phyloP scores from a whole-genome alignment of 2,113 vertebrate genomes.

The Panurus biarmicus region DNA sequence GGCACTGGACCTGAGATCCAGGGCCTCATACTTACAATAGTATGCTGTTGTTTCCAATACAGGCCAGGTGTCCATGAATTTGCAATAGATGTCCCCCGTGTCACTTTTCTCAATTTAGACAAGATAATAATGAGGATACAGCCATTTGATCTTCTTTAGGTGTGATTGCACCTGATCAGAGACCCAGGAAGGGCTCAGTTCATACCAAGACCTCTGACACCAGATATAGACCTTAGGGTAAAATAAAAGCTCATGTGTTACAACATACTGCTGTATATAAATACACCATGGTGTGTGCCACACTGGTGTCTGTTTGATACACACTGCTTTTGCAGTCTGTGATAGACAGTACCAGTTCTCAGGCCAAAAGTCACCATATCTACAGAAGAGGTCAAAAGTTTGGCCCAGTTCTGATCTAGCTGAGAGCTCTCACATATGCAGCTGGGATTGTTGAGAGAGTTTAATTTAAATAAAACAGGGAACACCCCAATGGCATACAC shows the following conservation, averaged over 20 bases:
- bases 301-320: not conserved
- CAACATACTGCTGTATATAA: not conserved
- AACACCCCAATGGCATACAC: not conserved
- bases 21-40: not conserved
- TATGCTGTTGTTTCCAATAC: not conserved
- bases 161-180: not conserved
- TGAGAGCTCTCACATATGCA: not conserved
- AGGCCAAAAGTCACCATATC: not conserved
- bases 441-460: not conserved
- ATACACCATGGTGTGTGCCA: not conserved
- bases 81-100: not conserved
- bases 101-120: not conserved
- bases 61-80: not conserved
- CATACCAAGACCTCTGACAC: not conserved
- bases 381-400: not conserved
- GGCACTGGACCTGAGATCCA: accelerated
- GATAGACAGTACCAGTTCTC: not conserved
- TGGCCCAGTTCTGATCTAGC: not conserved
- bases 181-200: not conserved
- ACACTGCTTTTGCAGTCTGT: not conserved
- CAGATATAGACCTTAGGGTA: not conserved
- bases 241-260: not conserved
- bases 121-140: not conserved
- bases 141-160: not conserved
- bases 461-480: not conserved